These are phyloP conservation scores for Poecilia latipinna DNA, from an alignment of 2,113 vertebrate species.

Conservation along the genomic window DNA sequence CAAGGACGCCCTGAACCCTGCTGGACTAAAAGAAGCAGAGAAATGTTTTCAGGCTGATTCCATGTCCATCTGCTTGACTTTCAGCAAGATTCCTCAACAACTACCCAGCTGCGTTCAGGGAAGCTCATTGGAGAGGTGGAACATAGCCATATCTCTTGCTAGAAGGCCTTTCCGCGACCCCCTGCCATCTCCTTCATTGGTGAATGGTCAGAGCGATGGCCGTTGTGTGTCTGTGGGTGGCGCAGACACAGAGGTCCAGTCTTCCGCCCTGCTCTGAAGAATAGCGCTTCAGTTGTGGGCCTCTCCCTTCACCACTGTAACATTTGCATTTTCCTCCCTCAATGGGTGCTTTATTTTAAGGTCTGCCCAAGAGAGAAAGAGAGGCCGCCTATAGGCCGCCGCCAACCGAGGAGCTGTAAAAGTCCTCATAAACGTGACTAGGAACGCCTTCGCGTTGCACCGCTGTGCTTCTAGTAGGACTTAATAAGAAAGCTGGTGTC, in stretches of 20 bases:
- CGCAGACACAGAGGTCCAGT: constrained; percentile 72
- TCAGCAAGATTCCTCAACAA: not conserved
- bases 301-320: constrained; percentile 65
- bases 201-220: constrained; percentile 68
- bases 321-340: constrained; percentile 78
- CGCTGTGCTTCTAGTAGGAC: constrained; percentile 14
- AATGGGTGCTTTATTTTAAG: constrained; percentile 72
- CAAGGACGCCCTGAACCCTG: too few relatives aligned
- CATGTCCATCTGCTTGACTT: not conserved
- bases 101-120: not conserved
- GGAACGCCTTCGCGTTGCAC: constrained; percentile 30
- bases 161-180: constrained; percentile 22
- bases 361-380: constrained; percentile 46
- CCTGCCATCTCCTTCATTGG: constrained; percentile 50
- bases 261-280: constrained; percentile 62
- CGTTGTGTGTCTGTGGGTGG: constrained; percentile 74
- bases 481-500: constrained; percentile 13
- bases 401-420: constrained; percentile 45
- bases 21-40: too few relatives aligned
- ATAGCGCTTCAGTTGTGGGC: constrained; percentile 72
- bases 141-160: constrained; percentile 27
- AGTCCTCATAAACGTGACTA: constrained; percentile 33
- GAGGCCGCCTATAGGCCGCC: constrained; percentile 44
- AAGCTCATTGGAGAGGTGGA: not conserved
- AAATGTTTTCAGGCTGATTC: not conserved